Evolutionary conservation across 2,888 invertebrate species (phyloP), one percentile per base, ranked within the genome.

Genomic region (Caenorhabditis wallacei): DNA sequence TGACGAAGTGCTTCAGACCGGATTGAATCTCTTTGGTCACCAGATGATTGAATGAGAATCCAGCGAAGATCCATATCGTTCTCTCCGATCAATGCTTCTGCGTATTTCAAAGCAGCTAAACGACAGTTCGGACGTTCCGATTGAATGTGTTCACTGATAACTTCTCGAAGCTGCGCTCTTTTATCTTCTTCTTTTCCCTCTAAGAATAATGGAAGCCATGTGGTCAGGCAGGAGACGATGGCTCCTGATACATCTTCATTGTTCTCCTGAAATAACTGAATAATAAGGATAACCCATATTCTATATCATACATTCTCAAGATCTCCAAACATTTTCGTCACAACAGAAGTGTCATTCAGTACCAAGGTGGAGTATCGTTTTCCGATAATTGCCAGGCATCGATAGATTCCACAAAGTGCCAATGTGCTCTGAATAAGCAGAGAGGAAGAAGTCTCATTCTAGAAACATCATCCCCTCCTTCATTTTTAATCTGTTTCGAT

Each of bases 71-170:
- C 81, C 80, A 85, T 82, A 20, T 87, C 83, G 10, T 70, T 46
- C 8, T 85, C 83, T 43, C 79, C 70, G 40, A 88, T 82, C 35
- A 89, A 68, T 11, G 87, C 85, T 66, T 87, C 88, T 0, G 84
- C 80, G 63, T 88, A 89, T 59, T 89, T 89, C 40, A 89, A 53
- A 16, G 86, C 82, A 1, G 78, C 85, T 64, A 89, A 64, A 10
- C 88, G 80, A 37, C 86, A 85, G 8, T 76, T 79, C 1, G 85
- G 66, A 26, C 69, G 63, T 8, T 85, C 84, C 61, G 85, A 79
- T 22, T 66, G 63, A 16, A 88, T 80, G 64, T 82, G 70, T 20
- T 81, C 71, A 5, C 74, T 59, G 43, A 88, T 84, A n/a, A 82
- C 35, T 11, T 63, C 66, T n/a, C 80, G 81, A 30, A 87, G 78